These are phyloP conservation scores for Cosmorhoe ocellata DNA, from an alignment of 2,888 invertebrate species.

Conservation along the genomic window DNA sequence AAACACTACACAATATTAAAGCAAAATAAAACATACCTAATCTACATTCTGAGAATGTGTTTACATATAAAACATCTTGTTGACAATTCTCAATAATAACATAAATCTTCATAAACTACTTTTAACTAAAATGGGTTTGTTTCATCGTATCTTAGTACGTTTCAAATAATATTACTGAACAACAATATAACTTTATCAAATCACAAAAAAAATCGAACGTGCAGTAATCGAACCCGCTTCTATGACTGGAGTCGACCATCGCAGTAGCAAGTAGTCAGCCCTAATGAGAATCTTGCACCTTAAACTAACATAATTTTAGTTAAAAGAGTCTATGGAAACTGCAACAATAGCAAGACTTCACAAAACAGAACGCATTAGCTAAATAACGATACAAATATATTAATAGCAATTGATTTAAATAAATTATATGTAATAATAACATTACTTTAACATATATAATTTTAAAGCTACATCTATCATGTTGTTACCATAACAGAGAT, in stretches of 20 bases:
- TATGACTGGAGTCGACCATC: too few species aligned
- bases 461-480: constrained; percentile 22
- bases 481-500: constrained; percentile 26
- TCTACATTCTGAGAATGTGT: constrained; percentile 72
- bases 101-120: background rate
- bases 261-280: too few species aligned
- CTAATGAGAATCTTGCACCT: too few species aligned
- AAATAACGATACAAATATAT: background rate
- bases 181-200: too few species aligned
- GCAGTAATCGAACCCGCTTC: too few species aligned
- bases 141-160: background rate
- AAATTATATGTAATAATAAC: constrained; percentile 10
- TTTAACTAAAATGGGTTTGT: background rate
- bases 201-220: too few species aligned
- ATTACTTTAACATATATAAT: constrained; percentile 6
- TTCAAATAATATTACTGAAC: too few species aligned
- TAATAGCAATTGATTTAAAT: constrained; percentile 10
- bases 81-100: background rate
- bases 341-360: background rate
- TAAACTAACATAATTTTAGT: background rate
- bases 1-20: constrained; percentile 61
- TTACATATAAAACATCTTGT: background rate
- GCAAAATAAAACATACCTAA: constrained; percentile 53
- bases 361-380: background rate
- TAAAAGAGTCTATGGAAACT: background rate